A percentile compares a stretch with the other conserved stretches of the same genome.
Evolutionary conservation across 2,113 vertebrate species (phyloP).

Genomic region (Sorex fumeus): DNA sequence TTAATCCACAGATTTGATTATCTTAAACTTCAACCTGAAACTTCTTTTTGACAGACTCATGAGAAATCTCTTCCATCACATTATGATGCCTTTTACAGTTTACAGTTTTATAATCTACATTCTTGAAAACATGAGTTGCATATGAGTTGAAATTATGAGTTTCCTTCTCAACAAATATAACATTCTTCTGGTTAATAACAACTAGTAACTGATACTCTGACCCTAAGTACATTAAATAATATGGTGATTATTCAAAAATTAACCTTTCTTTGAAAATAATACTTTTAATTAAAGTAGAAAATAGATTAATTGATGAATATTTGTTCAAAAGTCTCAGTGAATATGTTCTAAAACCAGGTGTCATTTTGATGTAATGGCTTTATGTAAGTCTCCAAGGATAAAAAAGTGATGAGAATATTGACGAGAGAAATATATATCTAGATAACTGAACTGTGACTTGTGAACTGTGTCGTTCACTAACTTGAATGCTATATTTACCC

Average conservation of each 20-base stretch:
- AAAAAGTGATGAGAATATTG: neutral
- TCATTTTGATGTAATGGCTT: slow-evolving; percentile 19
- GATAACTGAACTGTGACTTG: neutral
- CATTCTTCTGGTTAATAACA: neutral
- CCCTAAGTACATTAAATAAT: too few relatives aligned
- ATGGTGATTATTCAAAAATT: too few relatives aligned
- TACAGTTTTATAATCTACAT: neutral
- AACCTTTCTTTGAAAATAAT: neutral
- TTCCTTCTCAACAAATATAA: neutral
- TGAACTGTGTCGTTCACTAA: neutral
- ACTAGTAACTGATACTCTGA: neutral
- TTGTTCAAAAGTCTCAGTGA: slow-evolving; percentile 33
- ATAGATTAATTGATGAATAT: slow-evolving; percentile 30
- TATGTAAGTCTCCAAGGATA: neutral
- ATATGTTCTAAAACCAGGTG: slow-evolving; percentile 27
- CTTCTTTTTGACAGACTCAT: slow-evolving; percentile 3
- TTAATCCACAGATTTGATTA: neutral
- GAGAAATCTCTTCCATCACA: slow-evolving; percentile 40
- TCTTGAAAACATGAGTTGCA: slow-evolving; percentile 35
- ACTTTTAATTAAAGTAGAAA: slow-evolving; percentile 15
- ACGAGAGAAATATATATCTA: neutral
- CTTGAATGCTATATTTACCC: neutral
- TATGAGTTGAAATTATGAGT: slow-evolving; percentile 9
- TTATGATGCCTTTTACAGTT: neutral
- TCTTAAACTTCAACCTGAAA: slow-evolving; percentile 31